These are phyloP conservation scores for Nomada fabriciana DNA, from an alignment of 2,888 invertebrate genomes.

Conservation along the genomic window DNA sequence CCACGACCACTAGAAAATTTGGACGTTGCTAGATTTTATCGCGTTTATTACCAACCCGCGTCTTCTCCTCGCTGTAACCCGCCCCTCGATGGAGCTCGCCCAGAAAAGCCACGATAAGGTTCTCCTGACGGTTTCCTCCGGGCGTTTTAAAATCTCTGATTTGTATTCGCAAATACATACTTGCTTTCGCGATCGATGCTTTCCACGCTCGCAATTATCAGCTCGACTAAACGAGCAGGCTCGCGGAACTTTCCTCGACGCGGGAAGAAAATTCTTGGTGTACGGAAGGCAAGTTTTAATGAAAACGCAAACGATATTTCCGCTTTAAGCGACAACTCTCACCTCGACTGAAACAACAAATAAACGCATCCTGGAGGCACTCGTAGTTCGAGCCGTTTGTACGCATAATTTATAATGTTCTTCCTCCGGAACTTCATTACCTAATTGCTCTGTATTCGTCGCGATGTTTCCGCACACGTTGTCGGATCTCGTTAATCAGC, in stretches of 20 bases:
- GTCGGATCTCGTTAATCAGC: constrained; percentile 4
- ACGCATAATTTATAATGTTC: constrained; percentile 11
- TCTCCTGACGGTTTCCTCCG: constrained; percentile 18
- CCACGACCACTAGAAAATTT: constrained; percentile 18
- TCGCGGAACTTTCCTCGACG: not conserved
- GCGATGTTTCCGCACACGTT: constrained; percentile 1
- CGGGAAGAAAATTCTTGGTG: not conserved
- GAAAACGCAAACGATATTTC: constrained; percentile 30
- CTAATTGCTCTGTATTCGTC: constrained; percentile 26
- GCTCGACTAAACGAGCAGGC: not conserved
- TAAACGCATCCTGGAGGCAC: constrained; percentile 8
- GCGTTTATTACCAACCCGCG: constrained; percentile 5
- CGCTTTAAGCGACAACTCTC: constrained; percentile 20
- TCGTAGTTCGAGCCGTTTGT: not conserved
- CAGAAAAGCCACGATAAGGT: constrained; percentile 22
- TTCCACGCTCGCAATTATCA: not conserved
- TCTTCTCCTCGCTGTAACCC: not conserved
- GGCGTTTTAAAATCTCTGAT: constrained; percentile 5
- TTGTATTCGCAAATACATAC: constrained; percentile 6
- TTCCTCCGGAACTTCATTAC: not conserved
- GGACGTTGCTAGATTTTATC: constrained; percentile 45
- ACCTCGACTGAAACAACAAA: constrained; percentile 13
- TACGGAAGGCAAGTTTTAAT: constrained; percentile 9
- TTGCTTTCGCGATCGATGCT: no score
- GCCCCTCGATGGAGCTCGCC: not conserved